A percentile compares a stretch with the other conserved stretches of the same genome.
Conservation (phyloP, 2,888 invertebrate species). For the Venusia cambrica region DNA sequence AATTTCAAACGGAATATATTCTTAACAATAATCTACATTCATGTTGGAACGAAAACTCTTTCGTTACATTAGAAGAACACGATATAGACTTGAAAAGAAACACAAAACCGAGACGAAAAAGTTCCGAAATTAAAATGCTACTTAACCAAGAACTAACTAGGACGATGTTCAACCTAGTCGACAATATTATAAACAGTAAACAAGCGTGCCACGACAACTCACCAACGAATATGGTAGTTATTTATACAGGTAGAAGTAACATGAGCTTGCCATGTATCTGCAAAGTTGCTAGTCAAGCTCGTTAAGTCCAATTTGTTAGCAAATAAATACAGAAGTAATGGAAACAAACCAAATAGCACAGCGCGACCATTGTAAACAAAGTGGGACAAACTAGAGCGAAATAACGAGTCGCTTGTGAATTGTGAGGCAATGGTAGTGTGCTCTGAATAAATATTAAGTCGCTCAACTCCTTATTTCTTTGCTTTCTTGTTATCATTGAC, state of each 20-base stretch:
- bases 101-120: too few species aligned
- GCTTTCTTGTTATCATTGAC: conserved; percentile 50
- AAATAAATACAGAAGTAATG: conserved; percentile 29
- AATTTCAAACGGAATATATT: too few species aligned
- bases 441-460: conserved; percentile 57
- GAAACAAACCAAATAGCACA: conserved; percentile 38
- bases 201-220: too few species aligned
- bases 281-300: conserved; percentile 8
- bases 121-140: too few species aligned
- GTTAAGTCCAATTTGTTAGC: conserved; percentile 20
- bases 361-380: conserved; percentile 48
- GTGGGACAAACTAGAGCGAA: conserved; percentile 53
- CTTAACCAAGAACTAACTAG: too few species aligned
- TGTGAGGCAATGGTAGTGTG: conserved; percentile 58
- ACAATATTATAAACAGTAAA: too few species aligned
- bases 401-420: conserved; percentile 62
- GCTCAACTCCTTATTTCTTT: conserved; percentile 43
- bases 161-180: too few species aligned
- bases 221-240: neutral
- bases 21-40: too few species aligned
- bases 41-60: too few species aligned
- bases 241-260: conserved; percentile 3
- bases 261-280: conserved; percentile 5
- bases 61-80: too few species aligned
- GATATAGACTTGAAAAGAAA: too few species aligned